phyloP scores from a whole-genome alignment of 2,888 invertebrate species.

The Serripes groenlandicus region DNA sequence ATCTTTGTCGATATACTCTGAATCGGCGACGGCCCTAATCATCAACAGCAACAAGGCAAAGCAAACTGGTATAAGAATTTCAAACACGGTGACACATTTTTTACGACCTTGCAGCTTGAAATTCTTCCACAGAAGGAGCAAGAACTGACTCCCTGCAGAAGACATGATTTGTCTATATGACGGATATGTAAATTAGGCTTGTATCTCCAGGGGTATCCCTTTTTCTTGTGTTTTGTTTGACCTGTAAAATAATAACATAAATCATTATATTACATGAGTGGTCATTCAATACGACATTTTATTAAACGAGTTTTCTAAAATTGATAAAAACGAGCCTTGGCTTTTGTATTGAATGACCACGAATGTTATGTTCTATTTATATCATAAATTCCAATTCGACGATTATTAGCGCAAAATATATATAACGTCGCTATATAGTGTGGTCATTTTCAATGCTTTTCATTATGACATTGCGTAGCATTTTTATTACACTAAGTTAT shows the following conservation, averaged over 20 bases:
- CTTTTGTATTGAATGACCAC: too few species aligned
- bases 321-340: too few species aligned
- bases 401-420: too few species aligned
- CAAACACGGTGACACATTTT: conserved; percentile 75
- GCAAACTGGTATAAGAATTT: conserved; percentile 75
- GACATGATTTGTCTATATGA: conserved; percentile 43
- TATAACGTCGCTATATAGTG: too few species aligned
- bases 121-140: conserved; percentile 80
- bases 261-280: too few species aligned
- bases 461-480: too few species aligned
- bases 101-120: conserved; percentile 74
- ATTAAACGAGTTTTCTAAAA: too few species aligned
- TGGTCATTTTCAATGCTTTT: too few species aligned
- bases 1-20: conserved; percentile 35
- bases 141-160: conserved; percentile 70
- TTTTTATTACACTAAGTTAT: too few species aligned
- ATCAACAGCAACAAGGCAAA: conserved; percentile 74
- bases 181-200: neutral
- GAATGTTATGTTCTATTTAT: too few species aligned
- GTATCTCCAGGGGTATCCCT: neutral
- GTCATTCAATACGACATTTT: too few species aligned
- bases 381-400: too few species aligned
- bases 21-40: conserved; percentile 61
- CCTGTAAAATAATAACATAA: neutral
- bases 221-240: neutral